Evolutionary conservation across 2,797 vertebrate species (phyloP).

Genomic region (Bovichtus diacanthus): DNA sequence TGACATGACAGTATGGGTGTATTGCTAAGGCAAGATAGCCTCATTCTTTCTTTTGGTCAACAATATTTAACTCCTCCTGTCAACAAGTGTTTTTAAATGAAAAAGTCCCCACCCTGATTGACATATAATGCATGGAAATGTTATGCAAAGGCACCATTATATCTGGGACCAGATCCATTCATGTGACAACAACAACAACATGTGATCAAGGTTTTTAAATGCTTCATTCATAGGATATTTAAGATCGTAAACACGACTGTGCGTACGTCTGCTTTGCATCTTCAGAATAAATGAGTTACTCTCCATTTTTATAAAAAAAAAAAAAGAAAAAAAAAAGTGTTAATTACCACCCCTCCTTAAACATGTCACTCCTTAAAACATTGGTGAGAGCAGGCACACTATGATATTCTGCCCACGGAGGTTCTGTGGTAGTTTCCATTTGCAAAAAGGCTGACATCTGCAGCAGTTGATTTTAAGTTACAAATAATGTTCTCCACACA

Average conservation of each 20-base stretch:
- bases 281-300: neutral
- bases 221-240: neutral
- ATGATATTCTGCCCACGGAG: neutral
- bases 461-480: no score
- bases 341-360: neutral
- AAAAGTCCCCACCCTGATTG: neutral
- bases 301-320: neutral
- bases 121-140: neutral
- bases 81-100: neutral
- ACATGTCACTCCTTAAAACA: neutral
- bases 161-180: neutral
- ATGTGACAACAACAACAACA: neutral
- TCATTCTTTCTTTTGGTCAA: no score
- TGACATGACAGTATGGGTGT: no score
- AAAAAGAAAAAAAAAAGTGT: conserved; percentile 1
- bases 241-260: neutral
- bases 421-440: no score
- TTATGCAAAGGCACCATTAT: neutral
- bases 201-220: neutral
- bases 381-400: neutral
- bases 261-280: neutral
- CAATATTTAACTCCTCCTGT: neutral
- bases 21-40: no score
- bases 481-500: no score
- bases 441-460: no score